Evolutionary conservation across 1,140 invertebrate genomes (phyloP).

Genomic region (Adelges cooleyi): DNA sequence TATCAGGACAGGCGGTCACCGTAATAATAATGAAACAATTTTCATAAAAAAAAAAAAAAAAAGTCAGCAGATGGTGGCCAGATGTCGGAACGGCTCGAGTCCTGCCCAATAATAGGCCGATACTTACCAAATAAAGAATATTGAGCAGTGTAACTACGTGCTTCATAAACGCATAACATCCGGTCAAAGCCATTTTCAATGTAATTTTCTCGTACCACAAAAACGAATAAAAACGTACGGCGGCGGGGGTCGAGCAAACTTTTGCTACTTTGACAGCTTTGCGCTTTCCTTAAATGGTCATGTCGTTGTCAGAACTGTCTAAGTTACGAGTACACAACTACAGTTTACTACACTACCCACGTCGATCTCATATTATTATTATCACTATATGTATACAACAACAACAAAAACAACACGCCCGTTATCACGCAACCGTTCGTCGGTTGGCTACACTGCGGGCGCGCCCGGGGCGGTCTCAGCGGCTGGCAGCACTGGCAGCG

Average conservation of each 20-base stretch:
- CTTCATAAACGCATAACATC: constrained; percentile 56
- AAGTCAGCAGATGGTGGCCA: too few relatives aligned
- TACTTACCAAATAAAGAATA: constrained; percentile 58
- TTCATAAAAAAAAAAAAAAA: too few relatives aligned
- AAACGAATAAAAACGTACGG: background rate
- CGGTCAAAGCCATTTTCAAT: constrained; percentile 49
- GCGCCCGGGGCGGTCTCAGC: background rate
- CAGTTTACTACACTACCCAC: background rate
- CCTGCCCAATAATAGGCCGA: too few relatives aligned
- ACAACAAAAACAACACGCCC: background rate
- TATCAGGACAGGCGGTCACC: too few relatives aligned
- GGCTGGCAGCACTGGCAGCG: background rate
- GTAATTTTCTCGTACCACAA: too few relatives aligned
- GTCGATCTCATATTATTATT: background rate
- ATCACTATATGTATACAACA: background rate
- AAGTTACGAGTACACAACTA: background rate
- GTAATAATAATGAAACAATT: too few relatives aligned
- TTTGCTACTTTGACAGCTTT: background rate
- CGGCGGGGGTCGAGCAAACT: background rate
- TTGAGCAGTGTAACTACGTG: constrained; percentile 57
- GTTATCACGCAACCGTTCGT: background rate
- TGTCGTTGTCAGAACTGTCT: constrained; percentile 4
- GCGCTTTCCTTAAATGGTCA: constrained; percentile 20
- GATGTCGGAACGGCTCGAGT: too few relatives aligned
- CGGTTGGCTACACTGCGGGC: too few relatives aligned